phyloP scores from a whole-genome alignment of 64 coral and sea anemone genomes.

The Dendrophyllia cribrosa region DNA sequence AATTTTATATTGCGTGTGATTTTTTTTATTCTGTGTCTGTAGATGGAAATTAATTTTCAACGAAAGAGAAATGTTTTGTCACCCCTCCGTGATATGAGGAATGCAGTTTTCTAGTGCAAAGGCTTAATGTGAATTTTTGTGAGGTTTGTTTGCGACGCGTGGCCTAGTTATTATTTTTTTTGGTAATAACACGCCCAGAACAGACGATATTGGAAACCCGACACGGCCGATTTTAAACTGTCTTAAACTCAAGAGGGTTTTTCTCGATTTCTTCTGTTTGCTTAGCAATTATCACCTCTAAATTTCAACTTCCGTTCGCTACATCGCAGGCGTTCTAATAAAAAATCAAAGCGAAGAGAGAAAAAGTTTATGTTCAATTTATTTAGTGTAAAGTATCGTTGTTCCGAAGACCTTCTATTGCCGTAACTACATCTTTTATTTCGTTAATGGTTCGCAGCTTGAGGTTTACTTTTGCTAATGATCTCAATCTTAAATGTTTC shows the following conservation, averaged over 20 bases:
- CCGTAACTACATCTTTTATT: conserved; percentile 23
- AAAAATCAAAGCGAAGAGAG: neutral
- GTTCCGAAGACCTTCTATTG: conserved; percentile 5
- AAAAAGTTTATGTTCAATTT: neutral
- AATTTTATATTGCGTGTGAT: neutral
- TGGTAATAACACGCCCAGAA: conserved; percentile 14
- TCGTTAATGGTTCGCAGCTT: conserved; percentile 48
- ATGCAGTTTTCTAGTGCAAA: neutral
- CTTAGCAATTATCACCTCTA: conserved; percentile 29
- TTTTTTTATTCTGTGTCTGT: neutral
- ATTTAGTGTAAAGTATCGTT: conserved; percentile 9
- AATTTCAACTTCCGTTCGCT: conserved; percentile 35
- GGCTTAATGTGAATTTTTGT: conserved; percentile 39
- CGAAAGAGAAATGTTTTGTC: neutral
- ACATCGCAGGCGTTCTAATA: neutral
- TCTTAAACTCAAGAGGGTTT: neutral
- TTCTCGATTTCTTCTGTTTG: conserved; percentile 33
- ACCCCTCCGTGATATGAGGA: neutral
- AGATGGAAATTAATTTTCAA: neutral
- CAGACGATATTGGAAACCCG: conserved; percentile 31
- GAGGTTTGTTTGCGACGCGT: neutral
- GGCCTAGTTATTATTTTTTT: neutral
- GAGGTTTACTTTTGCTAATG: conserved; percentile 36
- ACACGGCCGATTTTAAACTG: neutral
- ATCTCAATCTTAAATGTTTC: conserved; percentile 40